phyloP scores from a whole-genome alignment of 2,113 vertebrate genomes.

The Daubentonia madagascariensis region DNA sequence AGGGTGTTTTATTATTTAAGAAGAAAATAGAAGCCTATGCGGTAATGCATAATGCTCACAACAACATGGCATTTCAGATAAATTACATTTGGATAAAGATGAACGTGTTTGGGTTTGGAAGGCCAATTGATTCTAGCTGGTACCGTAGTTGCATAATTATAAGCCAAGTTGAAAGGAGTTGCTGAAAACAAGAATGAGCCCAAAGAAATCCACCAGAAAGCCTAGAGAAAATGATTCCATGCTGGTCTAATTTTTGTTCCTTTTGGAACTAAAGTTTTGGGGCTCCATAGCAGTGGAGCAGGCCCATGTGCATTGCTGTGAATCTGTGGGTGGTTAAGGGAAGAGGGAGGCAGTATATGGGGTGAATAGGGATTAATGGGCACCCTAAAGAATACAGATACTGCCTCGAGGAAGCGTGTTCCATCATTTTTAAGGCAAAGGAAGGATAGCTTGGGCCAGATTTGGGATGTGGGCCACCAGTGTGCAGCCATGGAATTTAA shows the following conservation, averaged over 20 bases:
- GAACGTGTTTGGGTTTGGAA: slow-evolving; percentile 62
- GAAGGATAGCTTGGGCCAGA: not conserved
- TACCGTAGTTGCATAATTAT: slow-evolving; percentile 58
- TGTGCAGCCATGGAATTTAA: not conserved
- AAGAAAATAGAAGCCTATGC: slow-evolving; percentile 65
- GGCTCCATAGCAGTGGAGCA: not conserved
- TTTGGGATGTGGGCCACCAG: not conserved
- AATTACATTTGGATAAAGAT: slow-evolving; percentile 71
- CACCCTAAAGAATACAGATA: not conserved
- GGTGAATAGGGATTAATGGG: rapidly evolving
- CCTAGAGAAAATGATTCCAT: not conserved
- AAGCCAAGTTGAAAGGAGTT: slow-evolving; percentile 53
- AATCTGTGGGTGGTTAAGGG: not conserved
- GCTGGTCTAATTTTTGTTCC: not conserved
- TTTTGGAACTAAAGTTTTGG: not conserved
- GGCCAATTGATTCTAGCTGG: slow-evolving; percentile 63
- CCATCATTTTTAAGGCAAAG: not conserved
- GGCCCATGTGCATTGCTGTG: not conserved
- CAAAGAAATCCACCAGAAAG: not conserved
- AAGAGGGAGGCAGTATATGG: not conserved
- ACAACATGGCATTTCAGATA: slow-evolving; percentile 68
- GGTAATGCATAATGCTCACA: slow-evolving; percentile 48
- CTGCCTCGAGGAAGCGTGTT: not conserved
- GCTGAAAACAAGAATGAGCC: not conserved
- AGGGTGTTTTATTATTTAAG: slow-evolving; percentile 74